Evolutionary conservation across 2,888 invertebrate genomes (phyloP), one percentile per base, ranked within the genome.

Genomic region (Hydriomena furcata): DNA sequence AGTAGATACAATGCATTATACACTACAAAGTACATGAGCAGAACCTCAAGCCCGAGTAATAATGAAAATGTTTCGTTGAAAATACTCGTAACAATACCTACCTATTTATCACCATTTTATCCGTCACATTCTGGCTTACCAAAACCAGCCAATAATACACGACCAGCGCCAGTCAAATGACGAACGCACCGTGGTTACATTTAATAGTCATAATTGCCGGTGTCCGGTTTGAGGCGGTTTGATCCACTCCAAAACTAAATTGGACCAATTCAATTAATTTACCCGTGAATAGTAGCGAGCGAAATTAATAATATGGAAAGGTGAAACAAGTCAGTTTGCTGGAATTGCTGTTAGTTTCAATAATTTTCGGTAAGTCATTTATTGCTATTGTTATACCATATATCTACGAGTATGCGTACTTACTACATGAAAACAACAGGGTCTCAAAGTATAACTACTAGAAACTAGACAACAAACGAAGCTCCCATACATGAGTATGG

Each of bases 141-240:
- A 44, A 34, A 20, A 31, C 10, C 20, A 25, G 37, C 24, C 52
- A 53, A 65, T 62, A 46, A 61, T 38, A 48, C 32, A 23, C 2
- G 25, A 52, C 49, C 49, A 43, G 52, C 40, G 49, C 36, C 45
- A 52, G 36, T 66, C 61, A 68, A 65, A 68, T 37, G 56, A 52
- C 58, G 47, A 52, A 49, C 53, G 46, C 63, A 63, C 55, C 32
- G 65, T 48, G 73, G 72, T 70, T 60, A 66, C 61, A 50, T 72
- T 67, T 70, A 75, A 72, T 71, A 69, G 65, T 66, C 67, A 74
- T 74, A 74, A 77, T 75, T 72, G 68, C 63, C 60, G 56, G 66
- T 66, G 64, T 68, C 68, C 67, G 61, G 55, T 70, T 68, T 56
- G 66, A 63, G 53, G 52, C 61, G 49, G 66, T 64, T 66, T 66